phyloP scores from a whole-genome alignment of 2,888 invertebrate genomes.

The Drosophila colorata region DNA sequence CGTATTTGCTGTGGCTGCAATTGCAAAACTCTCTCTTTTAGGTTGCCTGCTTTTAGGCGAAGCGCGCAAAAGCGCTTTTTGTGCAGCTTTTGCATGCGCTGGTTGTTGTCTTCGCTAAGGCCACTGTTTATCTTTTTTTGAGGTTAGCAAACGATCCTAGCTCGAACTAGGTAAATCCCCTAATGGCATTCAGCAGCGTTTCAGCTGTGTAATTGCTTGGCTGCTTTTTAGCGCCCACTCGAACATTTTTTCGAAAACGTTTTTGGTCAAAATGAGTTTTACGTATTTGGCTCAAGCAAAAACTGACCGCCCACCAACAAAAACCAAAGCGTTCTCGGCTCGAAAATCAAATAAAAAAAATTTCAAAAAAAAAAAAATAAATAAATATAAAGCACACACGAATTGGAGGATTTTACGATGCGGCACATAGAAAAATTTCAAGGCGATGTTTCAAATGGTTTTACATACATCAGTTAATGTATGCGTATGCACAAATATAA shows the following conservation, averaged over 20 bases:
- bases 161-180: constrained; percentile 6
- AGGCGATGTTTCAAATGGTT: constrained; percentile 58
- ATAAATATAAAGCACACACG: constrained; percentile 30
- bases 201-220: constrained; percentile 27
- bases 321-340: constrained; percentile 57
- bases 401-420: constrained; percentile 65
- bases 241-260: constrained; percentile 45
- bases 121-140: not conserved
- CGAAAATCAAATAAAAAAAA: constrained; percentile 1
- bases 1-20: constrained; percentile 30
- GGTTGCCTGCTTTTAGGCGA: constrained; percentile 40
- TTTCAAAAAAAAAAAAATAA: constrained; percentile 17
- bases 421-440: constrained; percentile 44
- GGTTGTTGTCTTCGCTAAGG: constrained; percentile 32
- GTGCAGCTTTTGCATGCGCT: not conserved
- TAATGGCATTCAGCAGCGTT: constrained; percentile 15
- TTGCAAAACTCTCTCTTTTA: constrained; percentile 4
- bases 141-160: constrained; percentile 17
- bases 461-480: constrained; percentile 44
- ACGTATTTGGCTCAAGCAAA: constrained; percentile 60
- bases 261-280: constrained; percentile 78
- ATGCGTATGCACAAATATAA: constrained; percentile 38
- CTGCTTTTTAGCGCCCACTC: constrained; percentile 48
- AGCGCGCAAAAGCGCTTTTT: constrained; percentile 3
- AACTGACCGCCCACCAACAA: constrained; percentile 50